A percentile compares a stretch with the other conserved stretches of the same genome.
Evolutionary conservation across 2,888 invertebrate species (phyloP).

Genomic region (Drosophila paranaensis): DNA sequence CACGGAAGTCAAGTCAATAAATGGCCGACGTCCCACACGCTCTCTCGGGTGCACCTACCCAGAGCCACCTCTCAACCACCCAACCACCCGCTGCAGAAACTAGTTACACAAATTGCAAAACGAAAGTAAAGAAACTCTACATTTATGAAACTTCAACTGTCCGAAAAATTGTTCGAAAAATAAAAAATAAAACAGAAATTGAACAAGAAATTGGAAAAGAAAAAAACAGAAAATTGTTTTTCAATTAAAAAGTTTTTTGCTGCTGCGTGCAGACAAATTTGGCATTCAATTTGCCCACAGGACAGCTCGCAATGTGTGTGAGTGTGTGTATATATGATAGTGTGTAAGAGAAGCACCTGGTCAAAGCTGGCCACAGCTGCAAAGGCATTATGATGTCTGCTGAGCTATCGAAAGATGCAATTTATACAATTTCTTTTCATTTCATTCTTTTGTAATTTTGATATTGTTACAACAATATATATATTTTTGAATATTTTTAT

Average conservation of each 20-base stretch:
- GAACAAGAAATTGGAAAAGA: constrained; percentile 45
- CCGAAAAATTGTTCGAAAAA: constrained; percentile 17
- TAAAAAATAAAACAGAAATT: constrained; percentile 47
- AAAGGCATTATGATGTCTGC: neutral
- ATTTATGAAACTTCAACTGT: constrained; percentile 72
- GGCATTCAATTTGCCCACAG: constrained; percentile 73
- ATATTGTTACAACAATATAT: neutral
- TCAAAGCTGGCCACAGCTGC: neutral
- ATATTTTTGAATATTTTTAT: neutral
- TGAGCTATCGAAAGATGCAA: neutral
- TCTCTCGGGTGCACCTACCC: neutral
- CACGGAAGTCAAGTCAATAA: constrained; percentile 82
- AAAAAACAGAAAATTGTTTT: constrained; percentile 61
- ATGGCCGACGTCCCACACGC: constrained; percentile 45
- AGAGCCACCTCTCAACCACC: neutral
- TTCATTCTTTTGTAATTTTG: neutral
- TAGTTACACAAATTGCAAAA: constrained; percentile 64
- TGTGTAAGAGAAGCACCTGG: constrained; percentile 8
- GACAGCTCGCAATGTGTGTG: constrained; percentile 34
- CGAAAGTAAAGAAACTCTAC: constrained; percentile 45
- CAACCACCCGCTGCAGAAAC: constrained; percentile 47
- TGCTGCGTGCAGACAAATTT: constrained; percentile 74
- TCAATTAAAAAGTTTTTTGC: constrained; percentile 75
- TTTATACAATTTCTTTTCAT: constrained; percentile 1
- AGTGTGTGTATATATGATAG: neutral